Evolutionary conservation across 2,888 invertebrate species (phyloP), one percentile per base, ranked within the genome.

Genomic region (Melanargia galathea): DNA sequence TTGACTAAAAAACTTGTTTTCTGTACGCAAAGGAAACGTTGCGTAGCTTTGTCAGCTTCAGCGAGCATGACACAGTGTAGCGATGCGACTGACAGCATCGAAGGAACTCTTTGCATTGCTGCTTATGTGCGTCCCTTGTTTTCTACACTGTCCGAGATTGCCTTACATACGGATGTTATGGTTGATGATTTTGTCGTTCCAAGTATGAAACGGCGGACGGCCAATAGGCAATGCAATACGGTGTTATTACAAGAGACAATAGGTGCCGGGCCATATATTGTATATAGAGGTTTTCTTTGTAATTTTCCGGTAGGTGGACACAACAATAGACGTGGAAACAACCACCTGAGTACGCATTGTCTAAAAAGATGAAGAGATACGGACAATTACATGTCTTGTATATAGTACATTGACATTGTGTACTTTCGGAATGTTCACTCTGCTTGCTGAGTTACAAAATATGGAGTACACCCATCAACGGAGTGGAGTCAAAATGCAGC

Each of bases 261-360:
- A 64, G 70, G 65, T 71, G 66, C 61, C 61, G 60, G n/a, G 60
- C 59, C 69, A 71, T 69, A 70, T 70, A 71, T 69, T 73, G 72
- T 75, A 75, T 72, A 78, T 76, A 73, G 77, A 76, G 71, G 71
- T 78, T 78, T 77, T 78, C 78, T 75, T 77, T 81, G 86, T 84
- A 88, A 88, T 88, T 88, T 88, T 88, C 84, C 87, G 83, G 87
- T 86, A 81, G 76, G 77, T 82, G 84, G 79, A 73, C 80, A 74
- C 78, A 78, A 84, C 84, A 87, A 87, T 87, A 78, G 84, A 73
- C 75, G 80, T 83, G 76, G 79, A 74, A 76, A 81, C 80, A 81
- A 82, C 83, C 82, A 84, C 83, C 83, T 70, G 71, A 69, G 65
- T 68, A 68, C 68, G 71, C 72, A 75, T 75, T 75, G 75, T 75